Percentiles rank a stretch among this genome's conserved stretches.
These are phyloP conservation scores for Drosophila glabriapex DNA, from an alignment of 2,888 invertebrate species.

Conservation along the genomic window DNA sequence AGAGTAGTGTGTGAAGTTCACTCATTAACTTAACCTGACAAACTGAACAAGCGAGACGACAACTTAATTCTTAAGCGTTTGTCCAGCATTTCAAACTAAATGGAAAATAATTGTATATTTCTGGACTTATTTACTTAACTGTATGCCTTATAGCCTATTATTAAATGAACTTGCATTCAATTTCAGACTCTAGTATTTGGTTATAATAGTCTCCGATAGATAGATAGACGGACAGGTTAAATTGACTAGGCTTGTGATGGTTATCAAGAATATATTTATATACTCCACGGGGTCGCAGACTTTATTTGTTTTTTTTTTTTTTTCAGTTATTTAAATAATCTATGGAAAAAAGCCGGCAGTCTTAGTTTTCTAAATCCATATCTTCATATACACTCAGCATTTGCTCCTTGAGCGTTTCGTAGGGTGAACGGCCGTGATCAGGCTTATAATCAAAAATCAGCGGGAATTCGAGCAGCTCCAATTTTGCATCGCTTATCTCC, in stretches of 20 bases:
- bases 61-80: neutral
- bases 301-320: neutral
- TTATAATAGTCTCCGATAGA: neutral
- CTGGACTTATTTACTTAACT: neutral
- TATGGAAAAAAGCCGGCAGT: neutral
- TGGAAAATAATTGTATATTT: neutral
- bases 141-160: neutral
- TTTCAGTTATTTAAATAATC: too few relatives aligned
- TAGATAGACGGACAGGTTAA: neutral
- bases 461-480: neutral
- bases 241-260: too few relatives aligned
- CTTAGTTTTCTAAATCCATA: neutral
- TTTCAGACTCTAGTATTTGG: neutral
- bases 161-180: neutral
- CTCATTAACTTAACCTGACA: constrained; percentile 20
- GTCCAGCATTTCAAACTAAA: neutral
- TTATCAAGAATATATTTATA: neutral
- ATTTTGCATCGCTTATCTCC: fast-evolving
- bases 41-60: neutral
- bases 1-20: neutral
- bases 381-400: fast-evolving
- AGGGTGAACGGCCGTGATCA: fast-evolving
- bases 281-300: neutral
- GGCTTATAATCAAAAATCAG: fast-evolving
- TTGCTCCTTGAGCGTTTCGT: neutral